These are phyloP conservation scores for Netelia inedita DNA, from an alignment of 2,888 invertebrate species.

Conservation along the genomic window DNA sequence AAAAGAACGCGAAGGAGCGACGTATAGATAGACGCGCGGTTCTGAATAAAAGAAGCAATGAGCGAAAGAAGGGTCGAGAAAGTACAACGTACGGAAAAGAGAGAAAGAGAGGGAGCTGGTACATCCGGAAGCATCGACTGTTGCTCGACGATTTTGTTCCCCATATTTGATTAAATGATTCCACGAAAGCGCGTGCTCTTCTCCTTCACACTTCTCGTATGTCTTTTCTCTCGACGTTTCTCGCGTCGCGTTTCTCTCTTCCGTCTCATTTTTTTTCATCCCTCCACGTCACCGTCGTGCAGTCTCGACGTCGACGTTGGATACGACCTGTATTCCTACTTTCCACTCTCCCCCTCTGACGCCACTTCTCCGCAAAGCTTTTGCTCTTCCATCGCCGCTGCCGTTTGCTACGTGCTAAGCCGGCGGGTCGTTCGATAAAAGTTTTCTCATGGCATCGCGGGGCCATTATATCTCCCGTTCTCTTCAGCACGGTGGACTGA, in stretches of 20 bases:
- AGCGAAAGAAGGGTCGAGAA: constrained; percentile 30
- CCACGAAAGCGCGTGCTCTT: constrained; percentile 34
- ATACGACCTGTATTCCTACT: constrained; percentile 29
- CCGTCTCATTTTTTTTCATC: constrained; percentile 14
- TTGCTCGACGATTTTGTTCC: constrained; percentile 61
- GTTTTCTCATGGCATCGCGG: constrained; percentile 55
- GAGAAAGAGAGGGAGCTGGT: background rate
- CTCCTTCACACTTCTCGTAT: background rate
- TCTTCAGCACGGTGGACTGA: constrained; percentile 11
- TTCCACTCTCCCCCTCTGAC: background rate
- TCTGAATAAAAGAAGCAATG: constrained; percentile 35
- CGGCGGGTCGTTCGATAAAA: constrained; percentile 66
- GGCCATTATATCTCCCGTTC: constrained; percentile 56
- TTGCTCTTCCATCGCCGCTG: constrained; percentile 32
- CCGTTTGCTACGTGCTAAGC: constrained; percentile 56
- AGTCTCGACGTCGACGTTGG: constrained; percentile 52
- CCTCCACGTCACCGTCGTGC: constrained; percentile 32
- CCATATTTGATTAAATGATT: constrained; percentile 65
- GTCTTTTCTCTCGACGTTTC: constrained; percentile 10
- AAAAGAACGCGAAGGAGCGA: constrained; percentile 20
- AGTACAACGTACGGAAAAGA: constrained; percentile 7
- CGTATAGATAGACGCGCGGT: constrained; percentile 3
- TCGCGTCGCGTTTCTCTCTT: constrained; percentile 10
- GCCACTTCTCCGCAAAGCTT: constrained; percentile 29
- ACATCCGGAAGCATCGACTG: constrained; percentile 15